Evolutionary conservation across 30 jellyfish, hydroid and myxozoan species (phyloP).

Genomic region (Turritopsis dohrnii): DNA sequence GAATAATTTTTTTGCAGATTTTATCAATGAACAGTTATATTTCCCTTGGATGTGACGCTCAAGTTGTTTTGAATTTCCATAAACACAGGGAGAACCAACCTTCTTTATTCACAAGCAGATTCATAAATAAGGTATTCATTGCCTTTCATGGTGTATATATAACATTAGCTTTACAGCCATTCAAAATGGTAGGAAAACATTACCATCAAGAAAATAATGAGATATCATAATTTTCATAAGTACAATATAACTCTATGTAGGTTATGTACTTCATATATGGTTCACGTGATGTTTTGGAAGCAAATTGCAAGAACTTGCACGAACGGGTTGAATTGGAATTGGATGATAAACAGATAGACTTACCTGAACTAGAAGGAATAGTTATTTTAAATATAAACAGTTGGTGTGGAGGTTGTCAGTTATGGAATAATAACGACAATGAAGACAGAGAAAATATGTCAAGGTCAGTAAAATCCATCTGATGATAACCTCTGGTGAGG

Average conservation of each 20-base stretch:
- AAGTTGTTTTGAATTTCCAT: constrained; percentile 89
- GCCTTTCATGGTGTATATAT: too few species aligned
- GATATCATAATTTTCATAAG: too few species aligned
- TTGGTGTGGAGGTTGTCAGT: constrained; percentile 99
- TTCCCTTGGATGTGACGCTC: constrained; percentile 98
- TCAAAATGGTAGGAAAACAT: too few species aligned
- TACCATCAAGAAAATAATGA: too few species aligned
- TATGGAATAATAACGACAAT: constrained; percentile 56
- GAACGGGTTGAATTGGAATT: constrained; percentile 72
- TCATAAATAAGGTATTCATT: constrained; percentile 96
- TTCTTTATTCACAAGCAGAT: constrained; percentile 75
- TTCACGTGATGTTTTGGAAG: constrained; percentile 88
- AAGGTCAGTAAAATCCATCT: too few species aligned
- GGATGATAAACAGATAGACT: constrained; percentile 57
- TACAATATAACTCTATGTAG: too few species aligned
- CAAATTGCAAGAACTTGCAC: constrained; percentile 88
- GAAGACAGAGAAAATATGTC: constrained; percentile 30
- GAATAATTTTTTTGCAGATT: constrained; percentile 41
- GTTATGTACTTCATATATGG: constrained; percentile 90
- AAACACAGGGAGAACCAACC: constrained; percentile 94
- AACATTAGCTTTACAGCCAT: too few species aligned
- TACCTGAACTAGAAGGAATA: constrained; percentile 83
- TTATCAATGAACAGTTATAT: constrained; percentile 81
- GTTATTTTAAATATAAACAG: constrained; percentile 74
- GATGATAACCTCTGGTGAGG: too few species aligned